Conservation (phyloP, 1,140 invertebrate genomes). For the Spodoptera litura region DNA sequence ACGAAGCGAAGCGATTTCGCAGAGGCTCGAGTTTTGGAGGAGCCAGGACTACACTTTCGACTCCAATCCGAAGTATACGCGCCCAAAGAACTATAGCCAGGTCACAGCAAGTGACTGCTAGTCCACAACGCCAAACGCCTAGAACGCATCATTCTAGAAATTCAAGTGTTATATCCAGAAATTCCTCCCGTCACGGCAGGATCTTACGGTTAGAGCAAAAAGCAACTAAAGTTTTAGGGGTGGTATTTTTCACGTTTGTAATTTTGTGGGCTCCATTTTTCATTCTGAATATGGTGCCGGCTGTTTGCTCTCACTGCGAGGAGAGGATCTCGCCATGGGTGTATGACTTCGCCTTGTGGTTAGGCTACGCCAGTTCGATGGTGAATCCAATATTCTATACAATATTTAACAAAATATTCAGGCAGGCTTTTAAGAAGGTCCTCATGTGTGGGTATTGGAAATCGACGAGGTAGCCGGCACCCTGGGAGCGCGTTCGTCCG, state of each 20-base stretch:
- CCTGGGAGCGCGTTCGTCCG: conserved; percentile 82
- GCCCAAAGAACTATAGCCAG: conserved; percentile 72
- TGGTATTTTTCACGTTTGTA: conserved; percentile 97
- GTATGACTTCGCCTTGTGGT: conserved; percentile 95
- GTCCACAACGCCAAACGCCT: conserved; percentile 86
- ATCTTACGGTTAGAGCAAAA: conserved; percentile 95
- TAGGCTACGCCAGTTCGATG: conserved; percentile 97
- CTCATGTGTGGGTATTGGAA: conserved; percentile 91
- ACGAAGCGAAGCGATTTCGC: conserved; percentile 84
- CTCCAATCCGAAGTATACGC: conserved; percentile 76
- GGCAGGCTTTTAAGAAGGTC: conserved; percentile 96
- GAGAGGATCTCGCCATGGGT: conserved; percentile 91
- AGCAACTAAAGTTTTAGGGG: conserved; percentile 96
- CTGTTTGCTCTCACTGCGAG: conserved; percentile 92
- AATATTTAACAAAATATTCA: conserved; percentile 97
- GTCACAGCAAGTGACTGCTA: conserved; percentile 81
- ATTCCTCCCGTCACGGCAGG: conserved; percentile 92
- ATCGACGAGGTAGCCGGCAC: conserved; percentile 86
- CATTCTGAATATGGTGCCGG: conserved; percentile 93
- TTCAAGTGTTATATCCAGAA: conserved; percentile 92
- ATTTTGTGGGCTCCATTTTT: conserved; percentile 98
- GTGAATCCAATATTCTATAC: conserved; percentile 98
- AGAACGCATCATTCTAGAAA: conserved; percentile 90
- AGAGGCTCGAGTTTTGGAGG: conserved; percentile 88
- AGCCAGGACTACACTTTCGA: conserved; percentile 84